Conservation (phyloP, 2,113 vertebrate species). For the Tenebrosternarchus preto region DNA sequence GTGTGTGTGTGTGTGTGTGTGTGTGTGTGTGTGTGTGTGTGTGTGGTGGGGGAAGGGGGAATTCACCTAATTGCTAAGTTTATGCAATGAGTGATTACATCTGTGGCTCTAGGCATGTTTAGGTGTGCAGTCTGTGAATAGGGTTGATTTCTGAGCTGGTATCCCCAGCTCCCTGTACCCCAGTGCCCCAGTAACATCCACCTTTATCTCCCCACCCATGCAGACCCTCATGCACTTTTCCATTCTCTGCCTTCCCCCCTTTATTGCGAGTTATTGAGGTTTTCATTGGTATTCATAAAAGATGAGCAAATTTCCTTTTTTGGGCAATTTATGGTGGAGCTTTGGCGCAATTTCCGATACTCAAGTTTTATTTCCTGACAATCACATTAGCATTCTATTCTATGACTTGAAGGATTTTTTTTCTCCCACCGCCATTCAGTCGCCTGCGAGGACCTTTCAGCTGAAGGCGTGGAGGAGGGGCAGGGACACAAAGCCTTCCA, state of each 20-base stretch:
- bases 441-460: conserved; percentile 68
- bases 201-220: conserved; percentile 61
- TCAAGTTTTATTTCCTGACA: conserved; percentile 75
- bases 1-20: too few species aligned
- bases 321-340: conserved; percentile 69
- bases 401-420: conserved; percentile 56
- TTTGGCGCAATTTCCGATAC: conserved; percentile 76
- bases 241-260: conserved; percentile 68
- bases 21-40: too few species aligned
- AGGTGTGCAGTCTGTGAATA: conserved; percentile 43
- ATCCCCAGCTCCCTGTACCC: conserved; percentile 20
- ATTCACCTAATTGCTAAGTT: not conserved
- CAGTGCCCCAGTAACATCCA: conserved; percentile 59
- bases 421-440: conserved; percentile 64
- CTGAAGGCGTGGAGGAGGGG: conserved; percentile 50
- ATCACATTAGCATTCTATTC: conserved; percentile 79
- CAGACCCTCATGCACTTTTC: conserved; percentile 58
- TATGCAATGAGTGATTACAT: not conserved
- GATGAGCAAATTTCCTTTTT: conserved; percentile 66
- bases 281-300: conserved; percentile 74
- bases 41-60: too few species aligned
- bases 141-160: conserved; percentile 45
- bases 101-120: not conserved
- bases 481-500: conserved; percentile 74
- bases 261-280: conserved; percentile 73